These are phyloP conservation scores for Falcunculus frontatus DNA, from an alignment of 2,113 vertebrate species.

Conservation along the genomic window DNA sequence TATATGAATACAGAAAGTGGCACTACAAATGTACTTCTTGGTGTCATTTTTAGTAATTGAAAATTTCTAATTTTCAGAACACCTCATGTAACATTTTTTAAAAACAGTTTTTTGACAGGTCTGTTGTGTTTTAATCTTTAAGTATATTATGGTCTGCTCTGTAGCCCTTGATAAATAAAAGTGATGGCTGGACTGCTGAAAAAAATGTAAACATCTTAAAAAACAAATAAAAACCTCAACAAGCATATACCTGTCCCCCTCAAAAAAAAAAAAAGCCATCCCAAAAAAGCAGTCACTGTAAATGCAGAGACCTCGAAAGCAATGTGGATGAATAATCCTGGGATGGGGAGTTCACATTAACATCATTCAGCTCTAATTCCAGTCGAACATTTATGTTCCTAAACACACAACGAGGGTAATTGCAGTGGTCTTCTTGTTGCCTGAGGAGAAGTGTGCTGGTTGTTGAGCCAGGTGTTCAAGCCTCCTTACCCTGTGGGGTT, in stretches of 20 bases:
- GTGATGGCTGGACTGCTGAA: not conserved
- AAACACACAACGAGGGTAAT: not conserved
- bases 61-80: not conserved
- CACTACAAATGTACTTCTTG: not conserved
- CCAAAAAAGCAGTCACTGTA: not conserved
- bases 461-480: not conserved
- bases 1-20: not conserved
- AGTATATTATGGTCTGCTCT: not conserved
- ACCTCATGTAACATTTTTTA: not conserved
- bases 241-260: not conserved
- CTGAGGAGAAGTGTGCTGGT: not conserved
- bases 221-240: not conserved
- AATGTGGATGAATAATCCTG: not conserved
- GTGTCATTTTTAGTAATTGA: not conserved
- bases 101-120: not conserved
- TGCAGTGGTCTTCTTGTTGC: not conserved
- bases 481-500: not conserved
- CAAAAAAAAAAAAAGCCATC: not conserved
- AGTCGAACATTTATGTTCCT: not conserved
- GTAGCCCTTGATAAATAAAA: not conserved
- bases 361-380: not conserved
- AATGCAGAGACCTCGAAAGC: not conserved
- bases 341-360: not conserved
- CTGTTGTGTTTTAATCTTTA: not conserved
- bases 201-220: not conserved